These are phyloP conservation scores for Cheilinus undulatus DNA, from an alignment of 2,113 vertebrate species.

Conservation along the genomic window DNA sequence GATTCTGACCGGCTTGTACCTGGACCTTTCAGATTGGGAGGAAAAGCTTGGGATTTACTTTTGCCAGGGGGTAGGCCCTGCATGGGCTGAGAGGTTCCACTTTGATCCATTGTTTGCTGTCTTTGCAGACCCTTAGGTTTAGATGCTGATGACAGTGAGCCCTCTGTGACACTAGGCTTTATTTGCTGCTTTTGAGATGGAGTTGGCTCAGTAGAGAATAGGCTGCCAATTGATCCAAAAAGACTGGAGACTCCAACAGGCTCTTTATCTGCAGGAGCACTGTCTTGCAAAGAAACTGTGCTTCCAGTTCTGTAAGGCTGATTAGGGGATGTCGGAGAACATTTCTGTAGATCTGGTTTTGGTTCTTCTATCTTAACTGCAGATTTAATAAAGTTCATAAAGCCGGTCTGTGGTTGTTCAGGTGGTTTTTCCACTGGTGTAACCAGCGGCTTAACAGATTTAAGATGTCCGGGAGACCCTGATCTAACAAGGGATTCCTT, in stretches of 20 bases:
- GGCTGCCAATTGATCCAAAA: conserved; percentile 87
- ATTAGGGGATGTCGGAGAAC: conserved; percentile 66
- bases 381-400: conserved; percentile 90
- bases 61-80: conserved; percentile 60
- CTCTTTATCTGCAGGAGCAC: conserved; percentile 80
- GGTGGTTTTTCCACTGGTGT: conserved; percentile 57
- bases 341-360: conserved; percentile 73
- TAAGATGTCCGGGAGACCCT: neutral
- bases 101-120: conserved; percentile 70
- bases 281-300: conserved; percentile 53
- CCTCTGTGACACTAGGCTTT: conserved; percentile 68
- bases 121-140: conserved; percentile 71
- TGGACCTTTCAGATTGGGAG: conserved; percentile 31
- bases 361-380: conserved; percentile 82
- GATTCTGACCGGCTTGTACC: conserved; percentile 54
- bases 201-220: conserved; percentile 86
- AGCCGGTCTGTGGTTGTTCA: conserved; percentile 83
- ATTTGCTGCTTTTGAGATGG: conserved; percentile 73
- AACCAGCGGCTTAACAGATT: conserved; percentile 36
- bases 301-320: conserved; percentile 65
- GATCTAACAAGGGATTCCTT: conserved; percentile 46
- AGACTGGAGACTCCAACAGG: conserved; percentile 83
- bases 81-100: conserved; percentile 17
- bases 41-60: conserved; percentile 62
- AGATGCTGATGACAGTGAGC: conserved; percentile 49